Base-by-base conservation (phyloP, 2,113 vertebrate species). In the Salminus brasiliensis region DNA sequence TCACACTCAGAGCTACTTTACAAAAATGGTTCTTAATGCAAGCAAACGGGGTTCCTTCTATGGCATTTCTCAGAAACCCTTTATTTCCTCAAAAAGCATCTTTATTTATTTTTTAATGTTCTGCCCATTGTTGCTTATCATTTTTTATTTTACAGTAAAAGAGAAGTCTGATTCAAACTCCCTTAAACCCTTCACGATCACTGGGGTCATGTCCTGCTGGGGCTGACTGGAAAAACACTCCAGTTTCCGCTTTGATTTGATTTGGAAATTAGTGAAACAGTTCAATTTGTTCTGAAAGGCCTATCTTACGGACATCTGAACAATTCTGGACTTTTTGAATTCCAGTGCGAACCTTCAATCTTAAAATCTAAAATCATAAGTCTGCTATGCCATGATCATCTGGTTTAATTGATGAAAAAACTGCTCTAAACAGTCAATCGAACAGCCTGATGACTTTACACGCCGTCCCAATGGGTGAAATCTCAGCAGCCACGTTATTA, bases 281-380 rank as follows among this genome's bases (percentile, higher is more conserved):
- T 65, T 59, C 34, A 29, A 16, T 30, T 30, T 68, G 52, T 41
- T 67, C 45, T 53, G 67, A 47, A 67, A 18, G 62, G 62, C 32
- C 45, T 25, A n/a, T 39, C 18, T 53, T 36, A 66, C 45, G 36
- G 30, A 53, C 23, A 53, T 52, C 18, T 63, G 2, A 10, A 34
- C 32, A 23, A n/a, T 36, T 36, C n/a, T n/a, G n/a, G n/a, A n/a
- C n/a, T n/a, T n/a, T 76, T n/a, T 39, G 67, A 76, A 76, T 76
- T 70, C 36, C 66, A 70, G 66, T 78, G 67, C 66, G 34, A 78
- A 53, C n/a, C n/a, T 62, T 71, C 12, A 45, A 66, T 21, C 32
- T 39, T 63, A 34, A 76, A 18, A 16, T 9, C 41, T 43, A 1
- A 76, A 68, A 76, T 57, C 5, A 1, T 67, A 18, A 5, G n/a